These are phyloP conservation scores for Desoria tigrina DNA, from an alignment of 2,888 invertebrate genomes.

Conservation along the genomic window DNA sequence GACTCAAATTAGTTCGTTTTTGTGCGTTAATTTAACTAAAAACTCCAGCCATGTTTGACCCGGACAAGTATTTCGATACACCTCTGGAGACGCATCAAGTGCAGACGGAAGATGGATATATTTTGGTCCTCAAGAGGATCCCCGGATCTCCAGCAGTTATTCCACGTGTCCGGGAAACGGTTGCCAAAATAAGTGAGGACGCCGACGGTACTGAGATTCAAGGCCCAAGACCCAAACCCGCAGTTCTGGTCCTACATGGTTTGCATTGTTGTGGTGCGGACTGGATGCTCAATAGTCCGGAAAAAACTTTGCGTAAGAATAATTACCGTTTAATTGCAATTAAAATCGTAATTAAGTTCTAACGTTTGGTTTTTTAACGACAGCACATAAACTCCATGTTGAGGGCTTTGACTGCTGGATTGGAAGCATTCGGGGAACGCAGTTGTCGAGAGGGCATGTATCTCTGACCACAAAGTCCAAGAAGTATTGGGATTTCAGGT, in stretches of 20 bases:
- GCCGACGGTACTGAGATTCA: no score
- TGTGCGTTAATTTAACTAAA: no score
- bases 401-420: constrained; percentile 12
- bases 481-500: constrained; percentile 17
- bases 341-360: neutral
- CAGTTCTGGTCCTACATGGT: neutral
- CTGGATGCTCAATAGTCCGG: constrained; percentile 4
- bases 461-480: neutral
- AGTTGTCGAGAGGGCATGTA: neutral
- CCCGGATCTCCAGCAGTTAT: neutral
- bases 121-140: neutral
- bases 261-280: neutral
- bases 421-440: neutral
- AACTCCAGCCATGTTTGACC: no score
- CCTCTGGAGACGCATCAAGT: constrained; percentile 2
- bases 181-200: neutral
- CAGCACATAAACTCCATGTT: neutral
- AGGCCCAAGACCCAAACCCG: neutral
- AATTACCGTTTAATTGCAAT: neutral
- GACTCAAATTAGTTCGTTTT: no score
- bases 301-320: constrained; percentile 16
- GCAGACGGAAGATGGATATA: constrained; percentile 16
- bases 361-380: neutral
- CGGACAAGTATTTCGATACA: no score
- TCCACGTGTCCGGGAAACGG: neutral